Conservation (phyloP, 1,140 invertebrate species). For the Tetramorium parvispinum region DNA sequence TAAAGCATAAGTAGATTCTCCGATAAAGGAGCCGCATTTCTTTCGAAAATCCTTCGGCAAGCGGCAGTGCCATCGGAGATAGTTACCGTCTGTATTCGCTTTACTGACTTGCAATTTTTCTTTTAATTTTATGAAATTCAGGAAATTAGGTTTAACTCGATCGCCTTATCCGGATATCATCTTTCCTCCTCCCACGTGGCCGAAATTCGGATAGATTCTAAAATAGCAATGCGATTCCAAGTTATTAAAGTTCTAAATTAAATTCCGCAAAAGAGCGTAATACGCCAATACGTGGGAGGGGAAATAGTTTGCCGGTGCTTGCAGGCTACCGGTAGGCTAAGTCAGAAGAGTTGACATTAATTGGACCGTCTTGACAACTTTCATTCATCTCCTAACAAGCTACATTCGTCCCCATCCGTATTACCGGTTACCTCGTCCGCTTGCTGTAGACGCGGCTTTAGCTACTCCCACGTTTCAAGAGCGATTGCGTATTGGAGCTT, state of each 20-base stretch:
- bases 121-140: background rate
- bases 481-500: slow-evolving; percentile 59
- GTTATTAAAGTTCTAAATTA: slow-evolving; percentile 58
- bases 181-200: background rate
- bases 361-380: slow-evolving; percentile 86
- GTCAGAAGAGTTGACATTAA: slow-evolving; percentile 85
- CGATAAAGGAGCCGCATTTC: slow-evolving; percentile 66
- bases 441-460: slow-evolving; percentile 52
- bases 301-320: slow-evolving; percentile 70
- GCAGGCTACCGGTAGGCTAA: slow-evolving; percentile 82
- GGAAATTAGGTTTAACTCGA: slow-evolving; percentile 28
- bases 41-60: slow-evolving; percentile 53
- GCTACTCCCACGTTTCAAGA: slow-evolving; percentile 53
- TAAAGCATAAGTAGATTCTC: slow-evolving; percentile 68
- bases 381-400: slow-evolving; percentile 85
- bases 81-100: slow-evolving; percentile 31
- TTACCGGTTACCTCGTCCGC: slow-evolving; percentile 70
- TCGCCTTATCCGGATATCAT: background rate
- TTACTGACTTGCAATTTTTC: background rate
- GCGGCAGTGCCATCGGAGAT: background rate
- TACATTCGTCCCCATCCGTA: slow-evolving; percentile 83
- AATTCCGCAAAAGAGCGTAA: slow-evolving; percentile 78
- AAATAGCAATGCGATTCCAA: background rate
- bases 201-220: background rate
- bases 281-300: slow-evolving; percentile 40